phyloP scores from a whole-genome alignment of 1,140 invertebrate genomes.

The Yoshiicerus persimilis region DNA sequence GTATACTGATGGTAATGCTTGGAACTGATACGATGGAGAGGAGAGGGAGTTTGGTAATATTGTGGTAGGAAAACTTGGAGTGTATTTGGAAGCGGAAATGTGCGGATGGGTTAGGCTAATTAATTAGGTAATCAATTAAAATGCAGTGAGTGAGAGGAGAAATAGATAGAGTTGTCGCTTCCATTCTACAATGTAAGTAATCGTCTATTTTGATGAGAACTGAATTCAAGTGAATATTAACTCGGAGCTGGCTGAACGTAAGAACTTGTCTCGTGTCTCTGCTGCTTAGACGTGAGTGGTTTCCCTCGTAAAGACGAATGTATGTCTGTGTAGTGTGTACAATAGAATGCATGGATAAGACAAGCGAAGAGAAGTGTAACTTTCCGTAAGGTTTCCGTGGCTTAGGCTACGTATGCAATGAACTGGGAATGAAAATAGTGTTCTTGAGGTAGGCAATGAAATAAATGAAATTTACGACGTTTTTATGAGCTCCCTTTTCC shows the following conservation, averaged over 20 bases:
- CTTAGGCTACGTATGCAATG: background rate
- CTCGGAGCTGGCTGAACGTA: background rate
- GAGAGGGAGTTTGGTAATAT: background rate
- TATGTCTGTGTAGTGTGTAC: background rate
- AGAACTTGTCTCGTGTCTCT: background rate
- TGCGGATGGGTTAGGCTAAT: background rate
- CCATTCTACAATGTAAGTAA: background rate
- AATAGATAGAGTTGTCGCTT: conserved; percentile 17
- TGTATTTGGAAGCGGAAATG: background rate
- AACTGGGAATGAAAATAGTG: background rate
- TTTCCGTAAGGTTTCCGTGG: background rate
- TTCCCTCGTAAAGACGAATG: background rate
- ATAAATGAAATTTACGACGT: conserved; percentile 26
- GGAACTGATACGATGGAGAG: background rate
- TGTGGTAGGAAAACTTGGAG: too few species aligned
- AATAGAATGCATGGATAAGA: background rate
- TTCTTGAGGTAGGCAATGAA: conserved; percentile 18
- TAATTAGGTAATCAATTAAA: conserved; percentile 21
- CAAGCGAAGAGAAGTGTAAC: background rate
- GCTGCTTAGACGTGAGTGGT: too few species aligned
- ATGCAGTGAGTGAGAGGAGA: background rate
- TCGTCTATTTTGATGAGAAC: background rate
- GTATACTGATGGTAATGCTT: background rate
- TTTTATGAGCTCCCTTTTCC: conserved; percentile 10
- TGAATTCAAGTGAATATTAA: background rate